Base-by-base conservation (phyloP, 2,113 vertebrate genomes). In the Festucalex cinctus region DNA sequence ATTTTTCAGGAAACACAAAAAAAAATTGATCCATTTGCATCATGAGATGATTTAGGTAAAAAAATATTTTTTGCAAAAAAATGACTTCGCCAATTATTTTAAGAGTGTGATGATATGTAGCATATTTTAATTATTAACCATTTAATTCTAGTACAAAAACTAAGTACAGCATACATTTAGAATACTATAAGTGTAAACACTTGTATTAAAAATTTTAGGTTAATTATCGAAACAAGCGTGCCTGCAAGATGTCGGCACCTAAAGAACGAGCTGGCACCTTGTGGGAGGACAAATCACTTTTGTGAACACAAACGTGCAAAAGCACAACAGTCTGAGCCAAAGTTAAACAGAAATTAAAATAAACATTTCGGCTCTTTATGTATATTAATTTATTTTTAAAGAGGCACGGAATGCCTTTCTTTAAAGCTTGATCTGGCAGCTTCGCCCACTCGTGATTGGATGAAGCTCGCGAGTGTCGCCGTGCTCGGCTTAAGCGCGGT, bases 381-480 rank as follows among this genome's bases (percentile, higher is more conserved):
- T 84, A 86, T 84, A 86, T 57, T 84, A 87, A 83, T 57, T 12
- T 13, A 79, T 85, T 81, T 80, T 70, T 88, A 85, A 85, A 70
- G 73, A 54, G 48, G 54, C 54, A 32, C 17, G 26, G 54, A 32
- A 57, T 57, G 54, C 75, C 76, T 75, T 78, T 84, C 75, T 80
- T 82, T 83, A 85, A 24, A 85, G 78, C 81, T 65, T 70, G 69
- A 86, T 75, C 79, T 51, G 84, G 72, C 54, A 71, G 79, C 80
- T 82, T 82, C 86, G 77, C 89, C 89, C 84, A 87, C 89, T 86
- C 82, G 12, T 67, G 83, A 84, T 70, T 80, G 75, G 79, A 86
- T 81, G 78, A 56, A 77, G 78, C 82, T 66, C 41, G 75, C 69
- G 79, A 85, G 77, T 76, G 66, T 85, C 83, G 76, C 83, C 75